Percentiles rank a stretch among this genome's conserved stretches.
These are phyloP conservation scores for Nomada ferruginata DNA, from an alignment of 2,888 invertebrate genomes.

Conservation along the genomic window DNA sequence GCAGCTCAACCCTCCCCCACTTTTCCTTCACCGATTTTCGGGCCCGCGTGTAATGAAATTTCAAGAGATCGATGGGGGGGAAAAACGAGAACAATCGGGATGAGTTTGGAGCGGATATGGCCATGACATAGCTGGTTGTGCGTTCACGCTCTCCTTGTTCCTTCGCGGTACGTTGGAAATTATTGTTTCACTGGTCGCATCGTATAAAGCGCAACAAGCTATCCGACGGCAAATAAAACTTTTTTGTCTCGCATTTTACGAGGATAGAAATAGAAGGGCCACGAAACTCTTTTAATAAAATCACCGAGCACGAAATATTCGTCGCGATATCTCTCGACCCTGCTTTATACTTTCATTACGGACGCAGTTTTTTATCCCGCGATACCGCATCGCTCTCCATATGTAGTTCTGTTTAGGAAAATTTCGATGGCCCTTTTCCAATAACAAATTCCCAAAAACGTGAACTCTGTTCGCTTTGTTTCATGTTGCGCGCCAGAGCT, in stretches of 20 bases:
- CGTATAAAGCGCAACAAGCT: not conserved
- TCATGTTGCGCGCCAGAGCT: too few relatives aligned
- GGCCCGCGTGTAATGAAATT: slow-evolving; percentile 23
- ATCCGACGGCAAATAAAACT: not conserved
- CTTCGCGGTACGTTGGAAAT: not conserved
- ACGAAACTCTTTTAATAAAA: slow-evolving; percentile 22
- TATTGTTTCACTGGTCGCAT: slow-evolving; percentile 3
- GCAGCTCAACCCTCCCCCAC: not conserved
- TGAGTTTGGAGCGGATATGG: slow-evolving; percentile 5
- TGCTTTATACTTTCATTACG: not conserved
- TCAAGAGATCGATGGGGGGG: slow-evolving; percentile 29
- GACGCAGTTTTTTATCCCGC: not conserved
- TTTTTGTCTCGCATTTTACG: not conserved
- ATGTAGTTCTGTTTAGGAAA: too few relatives aligned
- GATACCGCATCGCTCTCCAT: not conserved
- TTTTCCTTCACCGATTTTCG: slow-evolving; percentile 18
- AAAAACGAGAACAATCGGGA: slow-evolving; percentile 12
- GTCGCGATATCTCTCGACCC: not conserved
- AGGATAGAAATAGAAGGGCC: too few relatives aligned
- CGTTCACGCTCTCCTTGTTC: not conserved
- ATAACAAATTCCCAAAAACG: not conserved
- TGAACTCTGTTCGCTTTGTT: too few relatives aligned
- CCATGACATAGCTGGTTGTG: not conserved
- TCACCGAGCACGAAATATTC: slow-evolving; percentile 28
- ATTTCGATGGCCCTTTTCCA: not conserved